phyloP scores from a whole-genome alignment of 2,888 invertebrate species.

The Buathra laborator region DNA sequence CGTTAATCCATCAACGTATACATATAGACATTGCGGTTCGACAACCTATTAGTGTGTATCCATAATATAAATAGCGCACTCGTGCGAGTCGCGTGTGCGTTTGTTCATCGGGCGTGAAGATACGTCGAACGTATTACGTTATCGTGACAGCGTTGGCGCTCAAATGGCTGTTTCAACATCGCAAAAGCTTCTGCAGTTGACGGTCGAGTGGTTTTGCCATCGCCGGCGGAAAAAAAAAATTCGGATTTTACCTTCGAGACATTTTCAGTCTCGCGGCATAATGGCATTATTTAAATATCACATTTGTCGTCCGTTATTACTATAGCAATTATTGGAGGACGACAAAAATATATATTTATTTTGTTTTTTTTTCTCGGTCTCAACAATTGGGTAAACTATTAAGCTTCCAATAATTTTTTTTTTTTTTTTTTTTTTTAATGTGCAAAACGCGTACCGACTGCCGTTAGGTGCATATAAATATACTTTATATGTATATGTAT shows the following conservation, averaged over 20 bases:
- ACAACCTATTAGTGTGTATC: conserved; percentile 1
- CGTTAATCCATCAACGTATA: not conserved
- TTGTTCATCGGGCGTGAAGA: conserved; percentile 71
- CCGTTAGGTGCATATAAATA: not conserved
- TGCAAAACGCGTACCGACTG: conserved; percentile 46
- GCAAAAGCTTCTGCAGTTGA: conserved; percentile 17
- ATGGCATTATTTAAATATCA: not conserved
- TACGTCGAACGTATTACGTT: conserved; percentile 67
- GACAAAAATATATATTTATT: not conserved
- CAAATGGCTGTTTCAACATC: conserved; percentile 24
- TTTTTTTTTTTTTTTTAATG: not conserved
- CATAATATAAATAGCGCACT: conserved; percentile 14
- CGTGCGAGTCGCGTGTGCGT: conserved; percentile 47
- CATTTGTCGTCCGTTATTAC: not conserved
- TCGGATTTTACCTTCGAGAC: not conserved
- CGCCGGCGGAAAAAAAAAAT: not conserved
- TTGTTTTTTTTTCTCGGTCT: conserved; percentile 17
- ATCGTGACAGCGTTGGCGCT: conserved; percentile 59
- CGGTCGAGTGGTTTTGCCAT: conserved; percentile 12
- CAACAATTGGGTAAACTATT: not conserved
- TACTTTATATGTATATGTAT: conserved; percentile 2
- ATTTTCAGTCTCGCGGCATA: not conserved
- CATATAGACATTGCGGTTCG: not conserved
- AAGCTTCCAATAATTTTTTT: not conserved
- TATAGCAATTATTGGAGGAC: not conserved